A percentile compares a stretch with the other conserved stretches of the same genome.
These are phyloP conservation scores for Bovichtus variegatus DNA, from an alignment of 2,797 vertebrate species.

Conservation along the genomic window DNA sequence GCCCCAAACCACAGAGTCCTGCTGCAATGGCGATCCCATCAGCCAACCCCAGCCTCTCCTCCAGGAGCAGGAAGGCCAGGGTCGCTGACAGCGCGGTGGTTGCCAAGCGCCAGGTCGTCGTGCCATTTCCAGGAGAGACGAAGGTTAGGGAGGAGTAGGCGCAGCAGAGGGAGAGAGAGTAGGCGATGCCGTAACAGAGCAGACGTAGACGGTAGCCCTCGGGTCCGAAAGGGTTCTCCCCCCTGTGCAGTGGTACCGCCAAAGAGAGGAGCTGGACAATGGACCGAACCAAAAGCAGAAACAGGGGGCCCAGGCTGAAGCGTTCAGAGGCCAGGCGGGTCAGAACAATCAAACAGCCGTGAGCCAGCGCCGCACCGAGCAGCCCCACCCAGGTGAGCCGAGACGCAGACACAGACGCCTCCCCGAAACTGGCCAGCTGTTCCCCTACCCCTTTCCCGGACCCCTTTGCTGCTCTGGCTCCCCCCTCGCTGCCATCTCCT, in stretches of 20 bases:
- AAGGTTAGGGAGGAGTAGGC: constrained; percentile 95
- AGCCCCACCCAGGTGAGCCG: constrained; percentile 93
- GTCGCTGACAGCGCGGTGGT: constrained; percentile 94
- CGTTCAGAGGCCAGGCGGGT: constrained; percentile 91
- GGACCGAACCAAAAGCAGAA: constrained; percentile 94
- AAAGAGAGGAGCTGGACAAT: constrained; percentile 91
- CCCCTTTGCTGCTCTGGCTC: constrained; percentile 61
- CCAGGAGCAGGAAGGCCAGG: constrained; percentile 94
- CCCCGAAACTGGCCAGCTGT: constrained; percentile 89
- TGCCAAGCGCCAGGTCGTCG: constrained; percentile 95
- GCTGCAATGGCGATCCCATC: constrained; percentile 89
- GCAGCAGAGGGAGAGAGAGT: constrained; percentile 96
- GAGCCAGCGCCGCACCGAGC: constrained; percentile 92
- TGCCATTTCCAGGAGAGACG: constrained; percentile 91
- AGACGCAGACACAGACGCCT: constrained; percentile 89
- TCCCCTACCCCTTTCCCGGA: constrained; percentile 81
- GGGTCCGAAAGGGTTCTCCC: constrained; percentile 94
- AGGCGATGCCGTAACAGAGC: constrained; percentile 93
- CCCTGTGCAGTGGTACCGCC: constrained; percentile 89
- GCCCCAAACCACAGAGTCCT: constrained; percentile 92
- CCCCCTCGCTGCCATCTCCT: constrained; percentile 63
- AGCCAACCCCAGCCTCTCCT: constrained; percentile 91
- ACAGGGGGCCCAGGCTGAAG: constrained; percentile 93
- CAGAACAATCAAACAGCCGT: constrained; percentile 93
- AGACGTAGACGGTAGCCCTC: constrained; percentile 91